Evolutionary conservation across 2,797 vertebrate species (phyloP).

Genomic region (Triplophysa bombifrons): DNA sequence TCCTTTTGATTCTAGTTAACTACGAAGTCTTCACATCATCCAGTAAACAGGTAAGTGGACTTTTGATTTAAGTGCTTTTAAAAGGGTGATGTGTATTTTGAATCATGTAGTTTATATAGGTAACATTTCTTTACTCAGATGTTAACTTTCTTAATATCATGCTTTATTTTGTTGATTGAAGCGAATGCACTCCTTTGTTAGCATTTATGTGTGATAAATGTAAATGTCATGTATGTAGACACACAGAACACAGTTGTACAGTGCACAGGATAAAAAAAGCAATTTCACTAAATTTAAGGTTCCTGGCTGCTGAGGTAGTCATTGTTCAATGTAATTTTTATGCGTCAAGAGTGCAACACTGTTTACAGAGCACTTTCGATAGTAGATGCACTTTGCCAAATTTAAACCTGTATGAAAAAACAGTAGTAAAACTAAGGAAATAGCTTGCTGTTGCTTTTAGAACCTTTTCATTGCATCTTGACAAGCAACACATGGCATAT

Average conservation of each 20-base stretch:
- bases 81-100: too few species aligned
- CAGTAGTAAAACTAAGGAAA: neutral
- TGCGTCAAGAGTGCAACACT: neutral
- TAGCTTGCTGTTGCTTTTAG: neutral
- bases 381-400: slow-evolving; percentile 2
- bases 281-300: neutral
- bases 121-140: neutral
- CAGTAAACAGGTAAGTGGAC: slow-evolving; percentile 34
- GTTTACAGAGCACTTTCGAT: neutral
- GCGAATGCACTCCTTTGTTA: neutral
- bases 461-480: neutral
- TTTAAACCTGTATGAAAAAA: slow-evolving; percentile 2
- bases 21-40: neutral
- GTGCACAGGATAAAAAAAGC: slow-evolving; percentile 48
- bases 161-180: neutral
- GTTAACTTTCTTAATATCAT: neutral
- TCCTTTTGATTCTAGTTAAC: neutral
- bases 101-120: neutral
- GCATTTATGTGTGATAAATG: neutral
- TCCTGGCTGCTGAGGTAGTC: neutral
- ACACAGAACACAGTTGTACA: slow-evolving; percentile 23
- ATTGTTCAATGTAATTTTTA: neutral
- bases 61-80: too few species aligned
- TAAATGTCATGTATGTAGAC: neutral
- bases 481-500: neutral